phyloP scores from a whole-genome alignment of 2,797 vertebrate species.

The Phataginus tricuspis region DNA sequence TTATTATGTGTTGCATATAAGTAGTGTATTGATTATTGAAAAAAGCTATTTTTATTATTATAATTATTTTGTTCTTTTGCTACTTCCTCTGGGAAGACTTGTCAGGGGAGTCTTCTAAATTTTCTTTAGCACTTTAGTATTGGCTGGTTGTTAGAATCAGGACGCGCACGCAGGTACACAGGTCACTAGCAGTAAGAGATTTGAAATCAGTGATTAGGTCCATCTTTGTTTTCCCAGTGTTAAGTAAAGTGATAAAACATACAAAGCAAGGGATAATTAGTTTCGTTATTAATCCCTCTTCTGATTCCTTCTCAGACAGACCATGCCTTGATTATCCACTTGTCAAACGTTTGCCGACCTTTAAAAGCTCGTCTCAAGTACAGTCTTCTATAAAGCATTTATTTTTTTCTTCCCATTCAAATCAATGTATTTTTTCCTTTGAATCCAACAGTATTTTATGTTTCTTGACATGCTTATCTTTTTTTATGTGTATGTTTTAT shows the following conservation, averaged over 20 bases:
- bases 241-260: not conserved
- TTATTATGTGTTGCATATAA: not conserved
- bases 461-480: not conserved
- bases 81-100: not conserved
- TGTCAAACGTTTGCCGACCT: not conserved
- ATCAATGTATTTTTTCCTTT: not conserved
- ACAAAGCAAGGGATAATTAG: not conserved
- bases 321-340: not conserved
- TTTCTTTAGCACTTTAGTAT: not conserved
- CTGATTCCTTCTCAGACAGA: not conserved
- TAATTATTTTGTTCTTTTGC: not conserved
- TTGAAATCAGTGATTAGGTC: not conserved
- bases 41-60: not conserved
- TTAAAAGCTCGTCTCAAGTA: not conserved
- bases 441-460: not conserved
- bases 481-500: not conserved
- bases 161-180: not conserved
- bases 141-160: not conserved
- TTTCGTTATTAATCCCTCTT: slow-evolving; percentile 30
- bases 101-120: not conserved
- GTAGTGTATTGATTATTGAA: not conserved
- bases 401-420: not conserved
- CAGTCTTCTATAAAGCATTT: not conserved
- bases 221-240: not conserved
- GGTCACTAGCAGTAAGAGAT: not conserved